Conservation (phyloP, 2,888 invertebrate species). For the Philonicus albiceps region DNA sequence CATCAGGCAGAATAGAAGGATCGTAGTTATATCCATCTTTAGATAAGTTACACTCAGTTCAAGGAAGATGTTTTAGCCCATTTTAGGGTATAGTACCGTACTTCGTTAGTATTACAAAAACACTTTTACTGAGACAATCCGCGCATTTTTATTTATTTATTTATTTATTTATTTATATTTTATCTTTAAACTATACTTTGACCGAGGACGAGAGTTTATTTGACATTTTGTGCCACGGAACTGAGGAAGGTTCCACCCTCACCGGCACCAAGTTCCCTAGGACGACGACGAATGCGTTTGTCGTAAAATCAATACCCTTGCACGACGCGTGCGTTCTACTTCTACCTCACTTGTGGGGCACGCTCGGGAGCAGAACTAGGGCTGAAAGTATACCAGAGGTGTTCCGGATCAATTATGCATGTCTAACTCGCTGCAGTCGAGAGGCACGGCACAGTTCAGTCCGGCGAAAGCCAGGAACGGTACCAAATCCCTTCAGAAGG, state of each 20-base stretch:
- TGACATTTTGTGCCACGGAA: slow-evolving; percentile 33
- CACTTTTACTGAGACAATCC: background rate
- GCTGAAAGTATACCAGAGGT: background rate
- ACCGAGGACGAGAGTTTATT: background rate
- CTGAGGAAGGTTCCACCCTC: slow-evolving; percentile 32
- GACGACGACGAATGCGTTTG: background rate
- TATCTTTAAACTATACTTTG: background rate
- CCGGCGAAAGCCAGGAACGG: background rate
- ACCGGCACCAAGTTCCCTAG: background rate
- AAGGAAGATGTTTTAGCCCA: background rate
- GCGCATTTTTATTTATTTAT: background rate
- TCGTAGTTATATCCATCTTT: slow-evolving; percentile 61
- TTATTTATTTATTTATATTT: too few relatives aligned
- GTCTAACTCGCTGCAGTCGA: background rate
- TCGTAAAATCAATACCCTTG: slow-evolving; percentile 52
- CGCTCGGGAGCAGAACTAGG: background rate
- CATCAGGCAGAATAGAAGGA: slow-evolving; percentile 64
- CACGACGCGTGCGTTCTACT: slow-evolving; percentile 46
- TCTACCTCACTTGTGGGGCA: background rate
- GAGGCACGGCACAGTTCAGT: background rate
- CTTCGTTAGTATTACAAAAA: background rate
- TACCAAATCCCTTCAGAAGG: background rate
- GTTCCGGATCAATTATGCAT: background rate
- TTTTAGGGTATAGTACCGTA: background rate
- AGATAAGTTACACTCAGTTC: background rate